Conservation (phyloP, 2,797 vertebrate genomes). For the Gila robusta region DNA sequence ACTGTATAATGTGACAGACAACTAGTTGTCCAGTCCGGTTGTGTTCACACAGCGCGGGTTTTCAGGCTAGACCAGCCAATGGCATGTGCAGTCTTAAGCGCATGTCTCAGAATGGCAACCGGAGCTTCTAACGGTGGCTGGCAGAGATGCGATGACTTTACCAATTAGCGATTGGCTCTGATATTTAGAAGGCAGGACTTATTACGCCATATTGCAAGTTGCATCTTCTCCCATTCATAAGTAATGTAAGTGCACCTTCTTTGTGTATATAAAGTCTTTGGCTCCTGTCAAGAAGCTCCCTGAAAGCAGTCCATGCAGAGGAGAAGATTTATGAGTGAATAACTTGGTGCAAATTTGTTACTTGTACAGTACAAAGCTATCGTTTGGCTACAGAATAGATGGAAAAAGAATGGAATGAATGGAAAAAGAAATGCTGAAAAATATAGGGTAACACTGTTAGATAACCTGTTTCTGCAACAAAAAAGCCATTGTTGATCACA, state of each 20-base stretch:
- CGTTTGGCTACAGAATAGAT: background rate
- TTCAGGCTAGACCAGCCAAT: background rate
- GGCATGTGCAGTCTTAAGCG: too few species aligned
- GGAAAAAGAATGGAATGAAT: too few species aligned
- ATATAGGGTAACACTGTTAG: background rate
- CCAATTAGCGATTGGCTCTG: background rate
- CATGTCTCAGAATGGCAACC: too few species aligned
- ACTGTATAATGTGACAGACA: background rate
- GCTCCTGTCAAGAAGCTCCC: background rate
- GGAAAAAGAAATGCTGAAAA: background rate
- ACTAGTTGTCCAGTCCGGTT: background rate
- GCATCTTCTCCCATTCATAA: background rate
- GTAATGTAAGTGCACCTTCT: background rate
- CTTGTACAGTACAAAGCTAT: background rate
- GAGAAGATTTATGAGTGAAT: background rate
- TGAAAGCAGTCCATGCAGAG: slow-evolving; percentile 1
- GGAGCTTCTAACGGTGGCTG: background rate
- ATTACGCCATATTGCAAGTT: background rate
- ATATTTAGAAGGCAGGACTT: background rate
- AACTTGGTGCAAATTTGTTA: slow-evolving; percentile 1
- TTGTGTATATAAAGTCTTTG: background rate
- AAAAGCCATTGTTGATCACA: background rate
- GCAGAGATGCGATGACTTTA: background rate
- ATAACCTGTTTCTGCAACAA: background rate
- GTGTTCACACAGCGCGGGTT: background rate